A percentile compares a stretch with the other conserved stretches of the same genome.
phyloP scores from a whole-genome alignment of 2,797 vertebrate species.

The Trachurus trachurus region DNA sequence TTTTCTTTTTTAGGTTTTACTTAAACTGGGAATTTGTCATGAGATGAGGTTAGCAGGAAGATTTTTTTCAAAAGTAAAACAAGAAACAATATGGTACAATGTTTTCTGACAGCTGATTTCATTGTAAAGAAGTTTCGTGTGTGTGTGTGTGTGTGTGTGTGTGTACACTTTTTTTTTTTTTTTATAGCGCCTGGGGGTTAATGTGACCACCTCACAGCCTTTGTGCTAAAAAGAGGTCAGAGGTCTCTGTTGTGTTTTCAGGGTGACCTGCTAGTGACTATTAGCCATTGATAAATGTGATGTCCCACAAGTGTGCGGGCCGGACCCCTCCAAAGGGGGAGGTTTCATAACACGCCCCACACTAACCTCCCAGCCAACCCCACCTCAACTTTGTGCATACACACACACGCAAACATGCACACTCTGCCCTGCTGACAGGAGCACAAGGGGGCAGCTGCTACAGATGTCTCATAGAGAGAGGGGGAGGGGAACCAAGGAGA shows the following conservation, averaged over 20 bases:
- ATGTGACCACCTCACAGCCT: conserved; percentile 78
- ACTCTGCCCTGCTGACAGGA: conserved; percentile 84
- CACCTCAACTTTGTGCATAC: conserved; percentile 74
- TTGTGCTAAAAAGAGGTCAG: conserved; percentile 85
- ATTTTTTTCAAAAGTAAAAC: conserved; percentile 22
- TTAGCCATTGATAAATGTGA: conserved; percentile 91
- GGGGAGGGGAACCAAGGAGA: conserved; percentile 84
- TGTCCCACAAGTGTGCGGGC: conserved; percentile 89
- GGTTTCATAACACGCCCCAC: conserved; percentile 83
- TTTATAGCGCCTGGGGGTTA: conserved; percentile 54
- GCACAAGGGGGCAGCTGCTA: conserved; percentile 91
- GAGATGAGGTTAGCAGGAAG: conserved; percentile 11
- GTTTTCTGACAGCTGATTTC: conserved; percentile 1
- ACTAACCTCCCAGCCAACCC: conserved; percentile 80
- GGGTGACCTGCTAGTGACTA: conserved; percentile 90
- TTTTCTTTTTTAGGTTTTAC: conserved; percentile 16
- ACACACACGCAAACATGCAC: conserved; percentile 69
- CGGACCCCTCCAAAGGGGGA: conserved; percentile 86
- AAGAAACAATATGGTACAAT: background rate
- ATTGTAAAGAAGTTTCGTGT: conserved; percentile 4
- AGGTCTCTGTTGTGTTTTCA: conserved; percentile 90
- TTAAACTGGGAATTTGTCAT: conserved; percentile 40
- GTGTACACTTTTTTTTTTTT: conserved; percentile 32
- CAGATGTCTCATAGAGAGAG: conserved; percentile 86
- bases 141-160: no score